Percentiles rank a stretch among this genome's conserved stretches.
Evolutionary conservation across 1,140 invertebrate species (phyloP).

Genomic region (Zaprionus inermis): DNA sequence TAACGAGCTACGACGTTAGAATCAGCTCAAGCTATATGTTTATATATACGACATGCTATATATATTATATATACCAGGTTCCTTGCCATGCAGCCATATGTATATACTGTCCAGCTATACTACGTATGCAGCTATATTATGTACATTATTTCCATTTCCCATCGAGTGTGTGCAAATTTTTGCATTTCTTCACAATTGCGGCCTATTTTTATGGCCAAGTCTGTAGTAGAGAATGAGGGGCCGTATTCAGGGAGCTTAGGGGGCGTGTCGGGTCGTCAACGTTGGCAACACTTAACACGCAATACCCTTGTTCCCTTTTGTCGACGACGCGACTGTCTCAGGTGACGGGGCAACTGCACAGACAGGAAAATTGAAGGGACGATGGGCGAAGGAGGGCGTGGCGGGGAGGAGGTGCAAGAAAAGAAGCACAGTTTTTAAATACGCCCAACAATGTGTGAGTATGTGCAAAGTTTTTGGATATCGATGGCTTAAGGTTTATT

Average conservation of each 20-base stretch:
- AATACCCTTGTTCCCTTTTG: too few species aligned
- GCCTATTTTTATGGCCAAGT: constrained; percentile 47
- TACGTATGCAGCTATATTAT: neutral
- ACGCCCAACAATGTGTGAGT: neutral
- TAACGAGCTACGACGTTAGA: constrained; percentile 14
- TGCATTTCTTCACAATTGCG: constrained; percentile 38
- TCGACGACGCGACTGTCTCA: too few species aligned
- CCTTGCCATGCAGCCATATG: neutral
- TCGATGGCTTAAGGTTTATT: neutral
- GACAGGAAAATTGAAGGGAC: neutral
- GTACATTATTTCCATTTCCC: constrained; percentile 46
- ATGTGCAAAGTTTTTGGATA: neutral
- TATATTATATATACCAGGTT: neutral
- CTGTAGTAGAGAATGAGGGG: too few species aligned
- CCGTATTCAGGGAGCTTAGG: too few species aligned
- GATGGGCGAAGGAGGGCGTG: neutral
- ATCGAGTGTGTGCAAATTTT: constrained; percentile 42
- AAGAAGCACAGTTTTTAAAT: neutral
- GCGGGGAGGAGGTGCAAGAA: too few species aligned
- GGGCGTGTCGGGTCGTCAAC: too few species aligned
- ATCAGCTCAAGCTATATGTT: constrained; percentile 31
- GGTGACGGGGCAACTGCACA: too few species aligned
- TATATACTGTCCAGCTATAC: neutral
- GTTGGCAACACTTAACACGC: too few species aligned
- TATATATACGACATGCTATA: neutral